Percentiles rank a stretch among this genome's conserved stretches.
Evolutionary conservation across 2,113 vertebrate genomes (phyloP).

Genomic region (Gracilinanus agilis): DNA sequence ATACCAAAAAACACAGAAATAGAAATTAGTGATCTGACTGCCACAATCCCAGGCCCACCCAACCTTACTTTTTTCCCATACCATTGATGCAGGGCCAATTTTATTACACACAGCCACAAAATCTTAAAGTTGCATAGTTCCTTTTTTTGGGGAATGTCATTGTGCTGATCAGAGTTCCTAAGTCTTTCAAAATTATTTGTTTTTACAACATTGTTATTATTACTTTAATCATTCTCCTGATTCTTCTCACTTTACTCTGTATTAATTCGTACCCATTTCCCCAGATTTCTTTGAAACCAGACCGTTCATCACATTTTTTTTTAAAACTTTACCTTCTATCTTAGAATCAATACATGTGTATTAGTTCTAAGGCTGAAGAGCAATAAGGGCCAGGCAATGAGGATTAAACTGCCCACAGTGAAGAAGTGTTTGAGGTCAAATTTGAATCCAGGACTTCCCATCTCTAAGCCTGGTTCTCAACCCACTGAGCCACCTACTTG

Average conservation of each 20-base stretch:
- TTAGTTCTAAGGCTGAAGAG: no score
- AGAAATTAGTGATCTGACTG: not conserved
- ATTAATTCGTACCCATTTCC: not conserved
- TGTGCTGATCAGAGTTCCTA: not conserved
- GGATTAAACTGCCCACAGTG: no score
- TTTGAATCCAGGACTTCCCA: no score
- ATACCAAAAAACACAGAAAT: not conserved
- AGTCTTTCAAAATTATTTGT: not conserved
- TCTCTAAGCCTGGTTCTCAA: no score
- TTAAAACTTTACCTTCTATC: no score
- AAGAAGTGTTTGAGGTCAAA: no score
- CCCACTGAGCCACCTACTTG: no score
- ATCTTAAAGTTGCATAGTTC: not conserved
- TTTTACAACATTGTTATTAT: not conserved
- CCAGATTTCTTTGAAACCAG: not conserved
- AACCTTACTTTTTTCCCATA: not conserved
- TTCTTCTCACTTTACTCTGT: not conserved
- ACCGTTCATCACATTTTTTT: no score
- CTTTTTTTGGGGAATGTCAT: not conserved
- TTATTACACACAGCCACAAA: not conserved
- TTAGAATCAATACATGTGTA: no score
- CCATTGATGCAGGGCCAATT: not conserved
- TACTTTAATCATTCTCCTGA: not conserved
- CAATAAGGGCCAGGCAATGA: no score
- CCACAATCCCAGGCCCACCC: not conserved